Conservation (phyloP, 2,113 vertebrate species). For the Camelus bactrianus region DNA sequence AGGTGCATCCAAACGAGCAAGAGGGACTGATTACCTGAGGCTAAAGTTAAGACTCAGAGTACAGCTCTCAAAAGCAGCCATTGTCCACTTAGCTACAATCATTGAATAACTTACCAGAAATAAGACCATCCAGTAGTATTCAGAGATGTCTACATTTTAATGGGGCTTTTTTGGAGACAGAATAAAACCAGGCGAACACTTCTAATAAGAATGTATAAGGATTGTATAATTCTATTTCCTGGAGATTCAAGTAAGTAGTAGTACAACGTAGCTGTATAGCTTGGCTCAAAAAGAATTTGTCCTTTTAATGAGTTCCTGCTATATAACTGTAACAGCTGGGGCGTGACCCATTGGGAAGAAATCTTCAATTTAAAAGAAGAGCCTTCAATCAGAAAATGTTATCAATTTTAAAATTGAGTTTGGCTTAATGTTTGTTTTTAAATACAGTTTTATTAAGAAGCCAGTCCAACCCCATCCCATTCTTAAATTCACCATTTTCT, state of each 20-base stretch:
- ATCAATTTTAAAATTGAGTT: conserved; percentile 44
- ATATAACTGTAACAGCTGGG: conserved; percentile 29
- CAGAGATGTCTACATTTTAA: conserved; percentile 48
- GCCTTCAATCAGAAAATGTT: conserved; percentile 38
- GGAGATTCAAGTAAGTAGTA: conserved; percentile 36
- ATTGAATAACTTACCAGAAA: neutral
- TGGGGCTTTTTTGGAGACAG: neutral
- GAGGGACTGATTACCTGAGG: neutral
- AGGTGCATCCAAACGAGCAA: neutral
- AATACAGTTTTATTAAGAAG: conserved; percentile 63
- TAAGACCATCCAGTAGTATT: conserved; percentile 31
- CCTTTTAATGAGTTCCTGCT: conserved; percentile 54
- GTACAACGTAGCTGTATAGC: neutral
- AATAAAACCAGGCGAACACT: conserved; percentile 55
- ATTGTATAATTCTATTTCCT: conserved; percentile 47
- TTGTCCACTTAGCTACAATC: neutral
- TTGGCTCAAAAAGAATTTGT: conserved; percentile 45
- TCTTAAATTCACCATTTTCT: conserved; percentile 57
- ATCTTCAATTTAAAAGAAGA: conserved; percentile 59
- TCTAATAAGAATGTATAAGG: conserved; percentile 48
- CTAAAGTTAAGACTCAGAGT: neutral
- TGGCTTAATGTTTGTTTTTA: conserved; percentile 57
- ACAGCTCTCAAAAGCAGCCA: neutral
- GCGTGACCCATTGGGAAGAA: conserved; percentile 59
- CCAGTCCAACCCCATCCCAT: neutral